These are phyloP conservation scores for Diphyllodes magnificus DNA, from an alignment of 2,113 vertebrate genomes.

Conservation along the genomic window DNA sequence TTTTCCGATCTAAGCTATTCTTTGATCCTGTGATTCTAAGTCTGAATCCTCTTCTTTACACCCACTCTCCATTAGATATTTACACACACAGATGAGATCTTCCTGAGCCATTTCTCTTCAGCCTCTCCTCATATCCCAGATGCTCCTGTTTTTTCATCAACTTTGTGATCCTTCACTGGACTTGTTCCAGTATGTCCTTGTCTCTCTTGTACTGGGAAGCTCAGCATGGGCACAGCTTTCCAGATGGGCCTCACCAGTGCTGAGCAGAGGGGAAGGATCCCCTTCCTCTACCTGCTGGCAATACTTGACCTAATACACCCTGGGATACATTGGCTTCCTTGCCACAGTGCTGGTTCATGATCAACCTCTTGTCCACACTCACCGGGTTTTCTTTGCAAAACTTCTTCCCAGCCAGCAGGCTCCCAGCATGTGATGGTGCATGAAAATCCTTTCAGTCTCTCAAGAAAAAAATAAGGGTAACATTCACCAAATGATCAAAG, in stretches of 20 bases:
- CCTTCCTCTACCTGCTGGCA: not conserved
- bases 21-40: not conserved
- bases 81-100: not conserved
- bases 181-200: not conserved
- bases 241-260: not conserved
- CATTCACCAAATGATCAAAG: not conserved
- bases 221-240: not conserved
- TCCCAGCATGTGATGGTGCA: not conserved
- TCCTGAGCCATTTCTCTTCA: not conserved
- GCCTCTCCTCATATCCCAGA: not conserved
- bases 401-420: not conserved
- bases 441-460: not conserved
- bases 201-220: not conserved
- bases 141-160: not conserved
- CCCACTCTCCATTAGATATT: not conserved
- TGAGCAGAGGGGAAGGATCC: not conserved
- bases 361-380: not conserved
- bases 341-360: not conserved
- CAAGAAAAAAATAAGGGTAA: not conserved
- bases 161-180: not conserved
- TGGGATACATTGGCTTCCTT: accelerated
- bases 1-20: not conserved
- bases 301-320: not conserved
- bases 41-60: not conserved
- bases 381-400: not conserved